A percentile compares a stretch with the other conserved stretches of the same genome.
Conservation (phyloP, 2,888 invertebrate genomes). For the Prostheceraeus crozeri region DNA sequence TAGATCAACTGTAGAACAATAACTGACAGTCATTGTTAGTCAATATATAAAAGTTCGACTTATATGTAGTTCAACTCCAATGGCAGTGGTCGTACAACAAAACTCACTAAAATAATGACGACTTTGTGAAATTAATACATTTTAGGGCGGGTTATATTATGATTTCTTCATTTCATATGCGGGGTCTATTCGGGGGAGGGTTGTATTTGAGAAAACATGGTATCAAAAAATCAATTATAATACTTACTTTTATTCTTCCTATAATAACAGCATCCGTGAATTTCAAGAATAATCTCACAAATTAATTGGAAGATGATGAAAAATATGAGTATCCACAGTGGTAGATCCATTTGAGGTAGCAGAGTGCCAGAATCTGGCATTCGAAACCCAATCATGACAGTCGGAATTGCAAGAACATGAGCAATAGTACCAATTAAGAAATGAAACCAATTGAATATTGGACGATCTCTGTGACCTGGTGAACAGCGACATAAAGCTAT, state of each 20-base stretch:
- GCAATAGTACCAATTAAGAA: conserved; percentile 55
- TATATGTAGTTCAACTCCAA: no score
- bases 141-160: no score
- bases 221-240: no score
- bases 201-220: no score
- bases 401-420: conserved; percentile 66
- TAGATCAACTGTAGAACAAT: no score
- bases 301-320: conserved; percentile 81
- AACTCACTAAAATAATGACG: no score
- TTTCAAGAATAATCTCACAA: conserved; percentile 67
- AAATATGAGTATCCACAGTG: conserved; percentile 70
- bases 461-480: conserved; percentile 47
- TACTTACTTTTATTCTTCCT: conserved; percentile 39
- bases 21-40: no score
- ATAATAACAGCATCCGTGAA: conserved; percentile 51
- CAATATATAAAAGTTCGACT: no score
- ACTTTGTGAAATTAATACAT: no score
- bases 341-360: conserved; percentile 65
- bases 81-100: no score
- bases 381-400: conserved; percentile 82
- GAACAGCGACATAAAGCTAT: conserved; percentile 51
- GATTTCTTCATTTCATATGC: no score
- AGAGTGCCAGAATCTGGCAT: conserved; percentile 77
- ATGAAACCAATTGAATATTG: conserved; percentile 56
- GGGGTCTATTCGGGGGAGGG: no score